A percentile compares a stretch with the other conserved stretches of the same genome.
Evolutionary conservation across 1,140 invertebrate species (phyloP).

Genomic region (Micrasema minimum): DNA sequence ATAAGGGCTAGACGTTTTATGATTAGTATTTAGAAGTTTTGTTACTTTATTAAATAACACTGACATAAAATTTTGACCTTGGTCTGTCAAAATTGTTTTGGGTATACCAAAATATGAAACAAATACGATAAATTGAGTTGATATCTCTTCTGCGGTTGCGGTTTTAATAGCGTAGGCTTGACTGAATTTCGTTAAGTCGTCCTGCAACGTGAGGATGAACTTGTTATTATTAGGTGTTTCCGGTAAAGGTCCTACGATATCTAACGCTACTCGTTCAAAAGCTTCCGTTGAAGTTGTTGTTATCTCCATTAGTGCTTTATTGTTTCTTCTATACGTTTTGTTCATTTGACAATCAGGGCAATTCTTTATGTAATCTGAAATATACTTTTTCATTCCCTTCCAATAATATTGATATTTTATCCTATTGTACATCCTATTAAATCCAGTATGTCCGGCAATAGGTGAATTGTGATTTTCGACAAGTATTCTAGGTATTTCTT

Average conservation of each 20-base stretch:
- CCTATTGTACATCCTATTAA: conserved; percentile 54
- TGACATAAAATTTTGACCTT: conserved; percentile 54
- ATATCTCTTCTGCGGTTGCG: conserved; percentile 44
- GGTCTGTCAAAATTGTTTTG: conserved; percentile 55
- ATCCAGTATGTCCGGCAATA: conserved; percentile 55
- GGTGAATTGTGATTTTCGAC: conserved; percentile 54
- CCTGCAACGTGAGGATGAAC: conserved; percentile 58
- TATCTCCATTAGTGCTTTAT: conserved; percentile 52
- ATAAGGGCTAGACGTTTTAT: conserved; percentile 47
- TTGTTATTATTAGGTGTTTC: conserved; percentile 51
- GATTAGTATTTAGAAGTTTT: conserved; percentile 53
- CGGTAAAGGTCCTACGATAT: conserved; percentile 56
- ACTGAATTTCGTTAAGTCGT: conserved; percentile 59
- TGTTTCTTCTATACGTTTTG: conserved; percentile 54
- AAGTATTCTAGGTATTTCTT: conserved; percentile 52
- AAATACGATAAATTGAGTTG: conserved; percentile 46
- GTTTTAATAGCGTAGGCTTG: conserved; percentile 54
- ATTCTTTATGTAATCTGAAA: conserved; percentile 55
- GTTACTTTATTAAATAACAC: conserved; percentile 36
- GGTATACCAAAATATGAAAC: conserved; percentile 56
- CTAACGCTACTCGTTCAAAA: conserved; percentile 53
- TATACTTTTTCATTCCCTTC: conserved; percentile 54
- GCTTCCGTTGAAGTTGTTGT: conserved; percentile 53
- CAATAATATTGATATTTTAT: conserved; percentile 56
- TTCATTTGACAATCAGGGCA: conserved; percentile 57